Evolutionary conservation across 1,140 invertebrate species (phyloP).

Genomic region (Aphaenogaster ashmeadi): DNA sequence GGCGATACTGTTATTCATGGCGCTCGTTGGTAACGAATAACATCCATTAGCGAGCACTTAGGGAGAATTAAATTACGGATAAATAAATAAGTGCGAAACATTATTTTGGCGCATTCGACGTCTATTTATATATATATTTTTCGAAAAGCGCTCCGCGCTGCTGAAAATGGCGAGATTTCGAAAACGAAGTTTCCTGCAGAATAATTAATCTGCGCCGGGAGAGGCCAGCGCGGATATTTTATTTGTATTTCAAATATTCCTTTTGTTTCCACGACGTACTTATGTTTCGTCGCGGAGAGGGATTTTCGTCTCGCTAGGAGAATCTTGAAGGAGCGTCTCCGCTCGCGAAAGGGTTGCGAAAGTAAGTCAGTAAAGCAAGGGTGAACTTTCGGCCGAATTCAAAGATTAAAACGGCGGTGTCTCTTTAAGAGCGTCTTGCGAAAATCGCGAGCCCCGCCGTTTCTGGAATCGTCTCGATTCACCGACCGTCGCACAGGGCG

Average conservation of each 20-base stretch:
- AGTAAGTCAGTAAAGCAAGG: slow-evolving; percentile 86
- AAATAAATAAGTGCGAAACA: slow-evolving; percentile 21
- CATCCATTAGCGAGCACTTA: slow-evolving; percentile 50
- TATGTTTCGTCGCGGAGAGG: slow-evolving; percentile 39
- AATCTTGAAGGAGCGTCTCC: slow-evolving; percentile 54
- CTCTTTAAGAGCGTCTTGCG: slow-evolving; percentile 77
- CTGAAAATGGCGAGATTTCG: slow-evolving; percentile 8
- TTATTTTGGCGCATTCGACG: not conserved
- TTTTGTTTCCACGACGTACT: slow-evolving; percentile 57
- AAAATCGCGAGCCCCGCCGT: slow-evolving; percentile 29
- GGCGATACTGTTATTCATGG: slow-evolving; percentile 4
- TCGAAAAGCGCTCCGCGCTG: not conserved
- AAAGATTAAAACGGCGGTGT: slow-evolving; percentile 65
- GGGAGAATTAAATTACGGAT: slow-evolving; percentile 28
- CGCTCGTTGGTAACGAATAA: not conserved
- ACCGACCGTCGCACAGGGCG: not conserved
- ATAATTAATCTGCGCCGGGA: slow-evolving; percentile 51
- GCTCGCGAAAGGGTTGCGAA: slow-evolving; percentile 81
- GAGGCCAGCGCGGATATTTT: slow-evolving; percentile 44
- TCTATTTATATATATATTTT: slow-evolving; percentile 34
- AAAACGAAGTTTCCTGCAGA: not conserved
- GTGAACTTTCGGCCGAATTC: slow-evolving; percentile 66
- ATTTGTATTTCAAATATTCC: slow-evolving; percentile 51
- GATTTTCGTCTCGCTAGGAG: slow-evolving; percentile 50
- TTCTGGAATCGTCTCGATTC: slow-evolving; percentile 36